These are phyloP conservation scores for Camarhynchus parvulus DNA, from an alignment of 2,113 vertebrate genomes.

Conservation along the genomic window DNA sequence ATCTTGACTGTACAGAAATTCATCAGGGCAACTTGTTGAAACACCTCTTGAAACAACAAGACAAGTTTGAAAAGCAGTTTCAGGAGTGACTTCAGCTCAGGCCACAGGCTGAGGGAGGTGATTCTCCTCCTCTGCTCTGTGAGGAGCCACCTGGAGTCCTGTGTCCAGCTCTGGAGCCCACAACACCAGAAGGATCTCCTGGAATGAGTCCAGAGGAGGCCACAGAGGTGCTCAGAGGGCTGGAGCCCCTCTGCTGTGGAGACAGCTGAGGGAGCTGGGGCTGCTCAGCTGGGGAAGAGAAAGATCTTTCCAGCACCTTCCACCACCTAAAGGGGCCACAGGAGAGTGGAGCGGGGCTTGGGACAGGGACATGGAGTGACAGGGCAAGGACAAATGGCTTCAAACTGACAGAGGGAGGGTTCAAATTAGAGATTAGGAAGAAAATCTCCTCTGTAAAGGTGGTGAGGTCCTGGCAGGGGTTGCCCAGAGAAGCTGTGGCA, in stretches of 20 bases:
- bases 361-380: not conserved
- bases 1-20: not conserved
- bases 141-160: not conserved
- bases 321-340: not conserved
- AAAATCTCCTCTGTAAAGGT: not conserved
- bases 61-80: not conserved
- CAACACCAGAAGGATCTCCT: not conserved
- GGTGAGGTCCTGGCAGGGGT: not conserved
- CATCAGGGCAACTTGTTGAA: not conserved
- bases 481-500: not conserved
- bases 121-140: not conserved
- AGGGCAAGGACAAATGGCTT: not conserved
- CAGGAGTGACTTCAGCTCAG: not conserved
- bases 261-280: not conserved
- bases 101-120: not conserved
- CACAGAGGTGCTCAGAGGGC: not conserved
- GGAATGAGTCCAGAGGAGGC: not conserved
- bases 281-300: not conserved
- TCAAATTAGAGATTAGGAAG: not conserved
- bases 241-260: not conserved
- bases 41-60: not conserved
- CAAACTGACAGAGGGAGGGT: not conserved
- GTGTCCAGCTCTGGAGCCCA: not conserved
- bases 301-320: not conserved
- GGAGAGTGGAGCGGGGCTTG: not conserved